Conservation (phyloP, 2,888 invertebrate species). For the Hipparchia sbordonii region DNA sequence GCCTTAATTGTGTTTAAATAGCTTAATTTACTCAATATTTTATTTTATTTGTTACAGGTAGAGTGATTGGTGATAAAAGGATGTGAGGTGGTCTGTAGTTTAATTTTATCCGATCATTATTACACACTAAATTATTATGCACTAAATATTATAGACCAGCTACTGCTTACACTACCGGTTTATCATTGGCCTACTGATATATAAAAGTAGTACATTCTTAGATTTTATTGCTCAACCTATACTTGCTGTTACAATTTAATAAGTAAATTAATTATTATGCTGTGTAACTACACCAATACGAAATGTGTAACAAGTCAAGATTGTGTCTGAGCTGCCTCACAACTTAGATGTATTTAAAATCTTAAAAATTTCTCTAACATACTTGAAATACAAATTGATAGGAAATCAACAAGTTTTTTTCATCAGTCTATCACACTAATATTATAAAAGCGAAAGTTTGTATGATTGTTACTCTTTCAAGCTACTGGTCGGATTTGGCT, state of each 20-base stretch:
- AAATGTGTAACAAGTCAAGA: not conserved
- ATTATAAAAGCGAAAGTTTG: too few relatives aligned
- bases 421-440: too few relatives aligned
- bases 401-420: too few relatives aligned
- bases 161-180: conserved; percentile 17
- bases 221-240: conserved; percentile 16
- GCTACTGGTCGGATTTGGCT: too few relatives aligned
- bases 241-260: conserved; percentile 10
- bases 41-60: conserved; percentile 17
- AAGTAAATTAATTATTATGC: conserved; percentile 5
- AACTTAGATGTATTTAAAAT: not conserved
- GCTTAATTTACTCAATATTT: not conserved
- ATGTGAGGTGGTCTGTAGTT: not conserved
- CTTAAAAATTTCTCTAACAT: not conserved
- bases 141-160: conserved; percentile 11
- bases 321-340: not conserved
- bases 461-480: too few relatives aligned
- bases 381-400: too few relatives aligned
- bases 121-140: too few relatives aligned
- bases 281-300: not conserved
- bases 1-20: not conserved
- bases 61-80: not conserved
- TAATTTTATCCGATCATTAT: not conserved
- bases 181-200: conserved; percentile 32
- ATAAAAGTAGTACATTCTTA: conserved; percentile 29